Evolutionary conservation across 30 jellyfish, hydroid and myxozoan species (phyloP), one percentile per base, ranked within the genome.

Genomic region (Aurelia aurita complex sp. Pacific): DNA sequence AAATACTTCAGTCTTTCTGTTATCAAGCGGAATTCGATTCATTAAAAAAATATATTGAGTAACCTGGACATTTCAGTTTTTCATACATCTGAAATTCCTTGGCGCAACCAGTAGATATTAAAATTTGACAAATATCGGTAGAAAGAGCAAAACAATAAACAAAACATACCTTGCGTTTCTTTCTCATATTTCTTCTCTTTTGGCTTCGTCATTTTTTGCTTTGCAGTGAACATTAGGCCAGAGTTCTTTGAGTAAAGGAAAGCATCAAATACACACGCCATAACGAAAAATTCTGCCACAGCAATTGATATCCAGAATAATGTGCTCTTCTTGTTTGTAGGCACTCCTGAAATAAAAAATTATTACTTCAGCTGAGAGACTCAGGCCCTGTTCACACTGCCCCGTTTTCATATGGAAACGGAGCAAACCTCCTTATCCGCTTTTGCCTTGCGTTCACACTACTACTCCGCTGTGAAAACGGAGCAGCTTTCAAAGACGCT

Each of bases 231-330:
- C 64, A 53, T 32, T 11, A 78, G 40, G 68, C 88, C 88, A 8
- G 79, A 78, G 4, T 78, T 78, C 29, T 64, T 78, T 17, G 88
- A 34, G 71, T 68, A 69, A 29, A 81, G 84, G 42, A 81, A 69
- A 9, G 82, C 84, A 17, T 81, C 91, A 32, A 81, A 81, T 1
- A 68, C 77, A n/a, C 69, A 68, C 1, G 72, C 36, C 91, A 81
- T 81, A 13, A 81, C 78, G 50, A 81, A 55, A 29, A 81, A 69
- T 50, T 81, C 91, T 3, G 72, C 71, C 18, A 73, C 78, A 14
- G 66, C 84, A 18, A 83, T 83, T 15, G 84, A 34, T 29, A 81
- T 9, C 91, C 91, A 81, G 52, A 66, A 81, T 3, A 40, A 17
- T 8, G 78, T 81, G 43, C 38, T 23, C 36, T 38, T 69, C 62